Percentiles rank a stretch among this genome's conserved stretches.
phyloP scores from a whole-genome alignment of 1,140 invertebrate species.

The Stegodyphus mimosarum region DNA sequence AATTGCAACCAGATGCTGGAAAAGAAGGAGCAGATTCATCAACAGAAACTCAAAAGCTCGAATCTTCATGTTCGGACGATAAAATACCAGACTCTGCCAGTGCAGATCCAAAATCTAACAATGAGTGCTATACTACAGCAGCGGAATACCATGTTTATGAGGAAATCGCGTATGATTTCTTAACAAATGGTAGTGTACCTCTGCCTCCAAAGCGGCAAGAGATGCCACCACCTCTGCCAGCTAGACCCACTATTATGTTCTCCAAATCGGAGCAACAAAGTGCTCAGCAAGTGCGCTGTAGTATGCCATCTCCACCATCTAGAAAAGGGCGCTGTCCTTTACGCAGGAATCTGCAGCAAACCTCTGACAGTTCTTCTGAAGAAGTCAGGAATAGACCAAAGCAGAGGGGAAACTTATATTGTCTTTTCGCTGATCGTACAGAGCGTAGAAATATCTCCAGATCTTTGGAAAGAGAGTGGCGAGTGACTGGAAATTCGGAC shows the following conservation, averaged over 20 bases:
- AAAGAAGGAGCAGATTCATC: neutral
- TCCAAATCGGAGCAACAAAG: neutral
- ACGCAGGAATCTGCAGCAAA: neutral
- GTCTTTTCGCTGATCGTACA: conserved; percentile 59
- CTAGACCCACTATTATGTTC: conserved; percentile 27
- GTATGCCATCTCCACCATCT: conserved; percentile 5
- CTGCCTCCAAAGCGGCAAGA: neutral
- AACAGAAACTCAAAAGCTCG: neutral
- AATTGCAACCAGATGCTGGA: conserved; percentile 6
- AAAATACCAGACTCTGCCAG: neutral
- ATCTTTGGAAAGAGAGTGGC: conserved; percentile 62
- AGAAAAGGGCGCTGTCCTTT: neutral
- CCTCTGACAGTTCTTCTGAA: neutral
- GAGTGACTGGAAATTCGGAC: conserved; percentile 1
- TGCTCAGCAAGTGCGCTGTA: too few relatives aligned
- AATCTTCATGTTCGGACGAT: neutral
- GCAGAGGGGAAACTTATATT: conserved; percentile 63
- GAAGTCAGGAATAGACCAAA: conserved; percentile 59
- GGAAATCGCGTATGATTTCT: conserved; percentile 66
- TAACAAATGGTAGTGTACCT: neutral
- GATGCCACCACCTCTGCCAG: conserved; percentile 48
- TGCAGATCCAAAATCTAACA: too few relatives aligned
- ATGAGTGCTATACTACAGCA: conserved; percentile 36
- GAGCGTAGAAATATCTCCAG: conserved; percentile 61
- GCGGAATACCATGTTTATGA: conserved; percentile 67